These are phyloP conservation scores for Cosmia trapezina DNA, from an alignment of 2,888 invertebrate species.

Conservation along the genomic window DNA sequence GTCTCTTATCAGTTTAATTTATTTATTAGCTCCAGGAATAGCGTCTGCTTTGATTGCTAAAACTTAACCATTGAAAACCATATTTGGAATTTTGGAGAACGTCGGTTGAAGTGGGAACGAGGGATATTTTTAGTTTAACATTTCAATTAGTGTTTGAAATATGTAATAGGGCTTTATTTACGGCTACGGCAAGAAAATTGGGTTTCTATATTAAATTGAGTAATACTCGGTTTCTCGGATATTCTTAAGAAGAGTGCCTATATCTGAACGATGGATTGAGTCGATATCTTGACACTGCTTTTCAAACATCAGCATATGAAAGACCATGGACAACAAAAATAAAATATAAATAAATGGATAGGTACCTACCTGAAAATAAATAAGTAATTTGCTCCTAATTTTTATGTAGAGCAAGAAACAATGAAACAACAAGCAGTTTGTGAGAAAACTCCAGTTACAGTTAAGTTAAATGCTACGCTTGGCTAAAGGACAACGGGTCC, in stretches of 20 bases:
- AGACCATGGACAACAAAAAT: too few relatives aligned
- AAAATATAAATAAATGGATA: background rate
- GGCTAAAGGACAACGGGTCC: conserved; percentile 25
- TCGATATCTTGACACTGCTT: background rate
- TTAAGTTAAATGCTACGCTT: conserved; percentile 4
- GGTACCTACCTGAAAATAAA: background rate
- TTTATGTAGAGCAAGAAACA: background rate
- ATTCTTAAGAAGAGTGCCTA: background rate
- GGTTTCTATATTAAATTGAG: background rate
- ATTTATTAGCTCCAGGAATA: conserved; percentile 76
- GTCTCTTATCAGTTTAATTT: conserved; percentile 81
- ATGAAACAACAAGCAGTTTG: conserved; percentile 1
- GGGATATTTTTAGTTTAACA: conserved; percentile 27
- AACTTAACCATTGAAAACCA: conserved; percentile 32
- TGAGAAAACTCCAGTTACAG: background rate
- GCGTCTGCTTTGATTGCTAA: conserved; percentile 69
- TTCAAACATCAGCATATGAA: too few relatives aligned
- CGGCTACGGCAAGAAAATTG: background rate
- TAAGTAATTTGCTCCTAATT: background rate
- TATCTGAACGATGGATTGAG: background rate
- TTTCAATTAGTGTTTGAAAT: conserved; percentile 31
- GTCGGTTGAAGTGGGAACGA: conserved; percentile 4
- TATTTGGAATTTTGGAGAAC: conserved; percentile 26
- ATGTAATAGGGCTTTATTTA: conserved; percentile 1
- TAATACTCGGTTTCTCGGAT: background rate